Evolutionary conservation across 1,140 invertebrate genomes (phyloP).

Genomic region (Pogonus chalceus): DNA sequence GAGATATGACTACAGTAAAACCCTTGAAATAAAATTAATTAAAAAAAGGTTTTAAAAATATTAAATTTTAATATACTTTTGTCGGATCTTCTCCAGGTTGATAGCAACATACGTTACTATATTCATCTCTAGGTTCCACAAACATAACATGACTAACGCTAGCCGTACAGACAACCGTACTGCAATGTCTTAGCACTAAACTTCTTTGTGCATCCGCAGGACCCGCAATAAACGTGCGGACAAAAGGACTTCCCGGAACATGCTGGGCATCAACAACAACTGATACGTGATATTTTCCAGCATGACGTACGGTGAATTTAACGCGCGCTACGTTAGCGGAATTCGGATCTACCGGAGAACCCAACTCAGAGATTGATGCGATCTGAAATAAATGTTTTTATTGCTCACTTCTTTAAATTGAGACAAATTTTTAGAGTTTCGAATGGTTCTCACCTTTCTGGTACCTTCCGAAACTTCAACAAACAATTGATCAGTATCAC

Average conservation of each 20-base stretch:
- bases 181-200: conserved; percentile 74
- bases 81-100: conserved; percentile 52
- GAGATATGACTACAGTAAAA: conserved; percentile 44
- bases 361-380: conserved; percentile 73
- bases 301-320: conserved; percentile 82
- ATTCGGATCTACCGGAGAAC: conserved; percentile 72
- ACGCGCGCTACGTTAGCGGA: conserved; percentile 75
- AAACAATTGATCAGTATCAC: conserved; percentile 78
- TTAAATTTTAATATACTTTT: conserved; percentile 37
- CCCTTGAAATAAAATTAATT: conserved; percentile 43
- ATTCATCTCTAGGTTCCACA: conserved; percentile 81
- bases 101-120: conserved; percentile 73
- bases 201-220: conserved; percentile 75
- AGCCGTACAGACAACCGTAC: conserved; percentile 74
- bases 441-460: conserved; percentile 49
- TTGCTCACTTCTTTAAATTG: background rate
- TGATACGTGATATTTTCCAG: conserved; percentile 78
- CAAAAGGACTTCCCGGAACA: conserved; percentile 51
- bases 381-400: no score
- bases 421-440: background rate
- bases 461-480: conserved; percentile 77
- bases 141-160: conserved; percentile 66
- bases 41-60: conserved; percentile 11
- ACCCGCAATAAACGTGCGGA: conserved; percentile 52
- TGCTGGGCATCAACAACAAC: conserved; percentile 64